Evolutionary conservation across 2,797 vertebrate genomes (phyloP), one percentile per base, ranked within the genome.

Genomic region (Coregonus sp.): DNA sequence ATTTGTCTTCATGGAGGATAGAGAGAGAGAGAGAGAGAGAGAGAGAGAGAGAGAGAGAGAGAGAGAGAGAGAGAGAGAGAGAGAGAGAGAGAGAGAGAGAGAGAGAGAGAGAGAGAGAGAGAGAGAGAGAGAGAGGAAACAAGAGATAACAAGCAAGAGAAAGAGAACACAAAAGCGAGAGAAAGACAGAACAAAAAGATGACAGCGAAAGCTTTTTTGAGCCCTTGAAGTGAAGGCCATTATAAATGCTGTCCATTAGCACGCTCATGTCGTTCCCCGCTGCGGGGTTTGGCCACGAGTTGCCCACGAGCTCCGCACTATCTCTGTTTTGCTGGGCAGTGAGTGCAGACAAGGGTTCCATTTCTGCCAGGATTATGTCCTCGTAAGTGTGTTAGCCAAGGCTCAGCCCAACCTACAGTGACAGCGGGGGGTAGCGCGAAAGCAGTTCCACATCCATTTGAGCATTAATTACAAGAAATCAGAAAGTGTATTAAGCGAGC

Each of bases 381-480:
- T 11, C 71, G 75, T 47, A 85, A 77, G 40, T 73, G 40, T 25
- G 25, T 72, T 65, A 31, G 67, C 61, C 70, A 80, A 67, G 72
- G 35, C 61, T 50, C 70, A 61, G 72, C 70, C 59, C 63, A 47
- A 47, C 40, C 9, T 47, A 47, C 40, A 47, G 40, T 9, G 75
- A 77, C 59, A 72, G 67, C 2, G 40, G 9, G 9, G 66, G 74
- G 81, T 40, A 82, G 74, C 35, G 40, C 71, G 70, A 79, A 73
- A 83, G 47, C 67, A 79, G 74, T 87, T 87, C 86, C 66, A 85
- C 85, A 89, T 89, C 82, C 74, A 85, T 89, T 86, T 85, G 81
- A 91, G 80, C 81, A 85, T 92, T 93, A 91, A 92, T 92, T 90
- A 93, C 85, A 85, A 88, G 87, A 92, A 86, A 25, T 84, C 82